Evolutionary conservation across 2,113 vertebrate genomes (phyloP).

Genomic region (Pollachius pollachius): DNA sequence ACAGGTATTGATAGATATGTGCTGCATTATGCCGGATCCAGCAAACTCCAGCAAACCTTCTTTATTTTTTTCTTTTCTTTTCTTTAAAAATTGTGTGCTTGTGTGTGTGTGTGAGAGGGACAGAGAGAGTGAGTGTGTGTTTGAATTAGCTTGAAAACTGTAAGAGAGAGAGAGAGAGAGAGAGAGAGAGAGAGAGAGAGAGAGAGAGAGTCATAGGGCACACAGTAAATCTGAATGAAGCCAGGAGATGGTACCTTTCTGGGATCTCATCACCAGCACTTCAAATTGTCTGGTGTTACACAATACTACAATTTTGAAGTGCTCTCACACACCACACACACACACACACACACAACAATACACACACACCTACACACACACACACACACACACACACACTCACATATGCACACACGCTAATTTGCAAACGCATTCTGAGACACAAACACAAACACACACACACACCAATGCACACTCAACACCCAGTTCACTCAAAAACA

Average conservation of each 20-base stretch:
- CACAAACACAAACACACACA: not conserved
- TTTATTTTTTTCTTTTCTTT: not conserved
- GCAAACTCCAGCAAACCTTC: not conserved
- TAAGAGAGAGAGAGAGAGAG: no score
- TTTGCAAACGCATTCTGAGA: no score
- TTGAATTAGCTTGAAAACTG: not conserved
- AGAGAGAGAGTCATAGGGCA: constrained; percentile 5
- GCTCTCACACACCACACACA: not conserved
- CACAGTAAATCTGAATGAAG: constrained; percentile 21
- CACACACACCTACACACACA: not conserved
- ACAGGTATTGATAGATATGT: constrained; percentile 36
- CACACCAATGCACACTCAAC: not conserved
- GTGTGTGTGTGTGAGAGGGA: not conserved
- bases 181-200: constrained; percentile 13
- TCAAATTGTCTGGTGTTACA: constrained; percentile 8
- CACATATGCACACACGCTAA: no score
- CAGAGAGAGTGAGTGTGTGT: constrained; percentile 3
- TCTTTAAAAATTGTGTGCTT: not conserved
- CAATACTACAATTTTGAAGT: not conserved
- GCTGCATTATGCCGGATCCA: constrained; percentile 10
- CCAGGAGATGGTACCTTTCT: constrained; percentile 25
- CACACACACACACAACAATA: not conserved
- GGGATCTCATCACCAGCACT: constrained; percentile 4
- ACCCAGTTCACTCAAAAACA: no score
- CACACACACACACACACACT: no score